Evolutionary conservation across 2,888 invertebrate genomes (phyloP), one percentile per base, ranked within the genome.

Genomic region (Drosophila siamana): DNA sequence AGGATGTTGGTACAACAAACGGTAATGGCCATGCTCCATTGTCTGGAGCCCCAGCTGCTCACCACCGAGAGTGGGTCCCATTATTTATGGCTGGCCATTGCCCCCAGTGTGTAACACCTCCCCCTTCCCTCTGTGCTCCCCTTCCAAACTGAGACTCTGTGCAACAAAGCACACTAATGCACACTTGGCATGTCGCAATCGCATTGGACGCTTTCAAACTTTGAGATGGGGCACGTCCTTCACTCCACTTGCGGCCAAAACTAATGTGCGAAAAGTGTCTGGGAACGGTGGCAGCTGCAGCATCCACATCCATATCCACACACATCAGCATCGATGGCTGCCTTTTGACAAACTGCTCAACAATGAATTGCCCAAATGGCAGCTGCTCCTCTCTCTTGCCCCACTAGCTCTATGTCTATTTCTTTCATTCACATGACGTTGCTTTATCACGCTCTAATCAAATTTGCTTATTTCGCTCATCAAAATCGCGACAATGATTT

Each of bases 21-120:
- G 78, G 80, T 78, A 79, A 79, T 78, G 79, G 79, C 72, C 54
- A 66, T 50, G 74, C 78, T 75, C 76, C 69, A 80, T 80, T 76
- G 80, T 76, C 80, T 80, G 77, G 66, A n/a, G 73, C 40, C 56
- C 69, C 75, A 79, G 72, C 79, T 72, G 79, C 79, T 70, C 38
- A 41, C 56, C 38, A 41, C 56, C 65, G 52, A 62, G 36, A 74
- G 70, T 70, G 70, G 61, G 61, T 63, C n/a, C 60, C 74, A 86
- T 82, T 84, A 88, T 84, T 88, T 84, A 84, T 84, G 84, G 79
- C 54, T 65, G 67, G 57, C 55, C 48, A 74, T 73, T 59, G 66
- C 41, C 38, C 41, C 54, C 26, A 22, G n/a, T n/a, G n/a, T n/a
- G 36, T 36, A 30, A 40, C 47, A 19, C n/a, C 55, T 16, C n/a